A percentile compares a stretch with the other conserved stretches of the same genome.
Evolutionary conservation across 2,797 vertebrate genomes (phyloP).

Genomic region (Melopsittacus undulatus): DNA sequence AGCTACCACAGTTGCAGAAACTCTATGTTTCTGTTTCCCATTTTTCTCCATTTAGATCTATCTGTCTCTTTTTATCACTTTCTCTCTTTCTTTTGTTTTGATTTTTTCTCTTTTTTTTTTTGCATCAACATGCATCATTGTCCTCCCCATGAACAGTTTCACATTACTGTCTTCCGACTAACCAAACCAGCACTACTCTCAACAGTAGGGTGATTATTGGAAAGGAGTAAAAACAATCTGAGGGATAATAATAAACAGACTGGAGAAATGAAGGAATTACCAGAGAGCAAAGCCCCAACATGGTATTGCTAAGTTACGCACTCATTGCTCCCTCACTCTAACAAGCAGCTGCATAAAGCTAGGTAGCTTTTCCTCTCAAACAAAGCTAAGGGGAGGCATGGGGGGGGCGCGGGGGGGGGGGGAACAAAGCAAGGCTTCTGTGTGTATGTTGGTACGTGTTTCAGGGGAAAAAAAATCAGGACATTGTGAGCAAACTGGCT

Average conservation of each 20-base stretch:
- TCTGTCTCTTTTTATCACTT: conserved; percentile 1
- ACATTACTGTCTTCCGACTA: not conserved
- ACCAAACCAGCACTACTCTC: conserved; percentile 47
- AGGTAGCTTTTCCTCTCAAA: conserved; percentile 42
- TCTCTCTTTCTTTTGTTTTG: not conserved
- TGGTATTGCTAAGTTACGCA: not conserved
- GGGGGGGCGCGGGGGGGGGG: too few species aligned
- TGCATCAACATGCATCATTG: not conserved
- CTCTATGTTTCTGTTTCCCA: not conserved
- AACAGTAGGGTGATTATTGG: conserved; percentile 43
- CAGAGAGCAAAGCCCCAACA: not conserved
- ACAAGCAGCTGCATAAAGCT: conserved; percentile 46
- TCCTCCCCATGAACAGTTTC: not conserved
- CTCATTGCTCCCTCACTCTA: conserved; percentile 3
- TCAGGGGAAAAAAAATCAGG: conserved; percentile 58
- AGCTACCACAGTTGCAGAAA: not conserved
- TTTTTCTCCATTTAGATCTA: not conserved
- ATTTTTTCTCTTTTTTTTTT: not conserved
- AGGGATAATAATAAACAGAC: conserved; percentile 38
- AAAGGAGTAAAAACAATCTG: conserved; percentile 30
- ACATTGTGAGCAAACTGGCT: conserved; percentile 78
- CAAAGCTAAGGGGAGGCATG: not conserved
- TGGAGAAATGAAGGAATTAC: conserved; percentile 4
- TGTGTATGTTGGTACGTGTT: conserved; percentile 47
- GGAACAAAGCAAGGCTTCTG: conserved; percentile 39